Evolutionary conservation across 2,888 invertebrate species (phyloP).

Genomic region (Hirtodrosophila alboralis): DNA sequence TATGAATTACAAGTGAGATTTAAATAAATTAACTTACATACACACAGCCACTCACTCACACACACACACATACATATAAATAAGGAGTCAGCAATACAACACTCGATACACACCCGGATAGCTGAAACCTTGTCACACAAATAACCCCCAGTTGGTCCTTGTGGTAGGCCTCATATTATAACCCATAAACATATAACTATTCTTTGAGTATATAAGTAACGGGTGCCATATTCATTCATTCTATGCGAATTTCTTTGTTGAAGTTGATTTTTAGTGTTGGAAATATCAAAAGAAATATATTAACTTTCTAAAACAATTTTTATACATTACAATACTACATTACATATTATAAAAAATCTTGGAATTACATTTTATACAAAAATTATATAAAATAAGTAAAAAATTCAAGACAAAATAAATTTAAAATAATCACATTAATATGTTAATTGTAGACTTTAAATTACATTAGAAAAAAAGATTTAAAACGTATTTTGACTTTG

Average conservation of each 20-base stretch:
- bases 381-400: too few relatives aligned
- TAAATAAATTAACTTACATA: conserved; percentile 71
- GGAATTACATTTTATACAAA: too few relatives aligned
- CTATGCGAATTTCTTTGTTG: conserved; percentile 9
- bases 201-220: conserved; percentile 4
- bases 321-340: too few relatives aligned
- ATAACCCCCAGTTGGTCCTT: conserved; percentile 16
- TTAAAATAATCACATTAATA: too few relatives aligned
- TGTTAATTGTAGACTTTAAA: too few relatives aligned
- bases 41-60: conserved; percentile 23
- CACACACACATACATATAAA: neutral
- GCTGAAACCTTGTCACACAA: conserved; percentile 26
- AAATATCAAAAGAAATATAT: too few relatives aligned
- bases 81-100: conserved; percentile 15
- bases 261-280: neutral
- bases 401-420: too few relatives aligned
- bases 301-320: too few relatives aligned
- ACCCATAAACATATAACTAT: conserved; percentile 30
- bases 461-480: too few relatives aligned
- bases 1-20: conserved; percentile 76
- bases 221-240: conserved; percentile 10
- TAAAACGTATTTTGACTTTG: too few relatives aligned
- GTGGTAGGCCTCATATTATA: conserved; percentile 18
- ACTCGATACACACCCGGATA: conserved; percentile 20
- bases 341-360: too few relatives aligned